phyloP scores from a whole-genome alignment of 92 coral and sea anemone species.

The Bergia puertoricense region DNA sequence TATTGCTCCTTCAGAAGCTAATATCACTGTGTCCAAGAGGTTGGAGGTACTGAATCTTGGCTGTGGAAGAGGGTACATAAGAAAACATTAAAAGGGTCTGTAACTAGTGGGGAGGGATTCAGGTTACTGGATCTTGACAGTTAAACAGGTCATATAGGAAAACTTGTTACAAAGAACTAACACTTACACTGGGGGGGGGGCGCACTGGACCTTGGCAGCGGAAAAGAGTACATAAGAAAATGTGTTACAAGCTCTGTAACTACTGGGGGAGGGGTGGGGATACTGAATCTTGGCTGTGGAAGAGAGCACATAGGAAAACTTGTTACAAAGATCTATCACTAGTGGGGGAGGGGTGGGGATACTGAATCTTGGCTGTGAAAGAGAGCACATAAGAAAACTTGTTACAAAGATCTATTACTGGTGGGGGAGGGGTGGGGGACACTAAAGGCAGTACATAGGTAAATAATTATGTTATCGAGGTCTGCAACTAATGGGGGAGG shows the following conservation, averaged over 20 bases:
- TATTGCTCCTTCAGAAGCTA: too few species aligned
- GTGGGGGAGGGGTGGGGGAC: too few species aligned
- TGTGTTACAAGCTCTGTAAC: constrained; percentile 57
- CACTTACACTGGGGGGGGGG: too few species aligned
- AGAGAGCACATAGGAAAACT: constrained; percentile 82
- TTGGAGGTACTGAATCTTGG: constrained; percentile 81
- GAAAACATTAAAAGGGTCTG: constrained; percentile 74
- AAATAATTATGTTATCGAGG: constrained; percentile 72
- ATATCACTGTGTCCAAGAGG: constrained; percentile 49
- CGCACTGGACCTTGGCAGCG: too few species aligned
- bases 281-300: constrained; percentile 86
- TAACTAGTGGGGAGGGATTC: too few species aligned
- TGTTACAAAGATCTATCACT: constrained; percentile 63
- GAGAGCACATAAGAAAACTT: constrained; percentile 83
- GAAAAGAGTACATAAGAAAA: constrained; percentile 79
- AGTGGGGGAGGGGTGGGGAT: constrained; percentile 26
- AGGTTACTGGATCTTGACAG: too few species aligned
- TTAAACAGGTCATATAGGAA: constrained; percentile 41
- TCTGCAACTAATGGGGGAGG: neutral
- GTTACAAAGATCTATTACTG: constrained; percentile 55
- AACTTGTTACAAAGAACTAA: constrained; percentile 71
- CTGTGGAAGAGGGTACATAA: constrained; percentile 91
- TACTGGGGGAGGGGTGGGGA: too few species aligned
- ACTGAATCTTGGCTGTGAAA: constrained; percentile 93
- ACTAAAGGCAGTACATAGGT: constrained; percentile 76